These are phyloP conservation scores for Acanthisitta chloris DNA, from an alignment of 2,113 vertebrate genomes.

Conservation along the genomic window DNA sequence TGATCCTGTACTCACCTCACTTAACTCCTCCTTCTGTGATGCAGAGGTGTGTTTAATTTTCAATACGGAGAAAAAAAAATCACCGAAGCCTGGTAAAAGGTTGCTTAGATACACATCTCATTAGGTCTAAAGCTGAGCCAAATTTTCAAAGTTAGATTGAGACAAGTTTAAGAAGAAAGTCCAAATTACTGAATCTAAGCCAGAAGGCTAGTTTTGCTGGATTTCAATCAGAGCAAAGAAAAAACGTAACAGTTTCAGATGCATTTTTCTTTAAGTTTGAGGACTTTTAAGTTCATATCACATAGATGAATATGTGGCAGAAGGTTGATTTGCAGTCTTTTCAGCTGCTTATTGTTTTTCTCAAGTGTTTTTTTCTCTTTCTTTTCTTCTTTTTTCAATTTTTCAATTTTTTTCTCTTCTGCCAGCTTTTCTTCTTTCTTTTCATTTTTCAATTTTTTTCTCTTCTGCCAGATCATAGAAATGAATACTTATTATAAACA, in stretches of 20 bases:
- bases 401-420: too few relatives aligned
- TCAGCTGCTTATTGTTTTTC: background rate
- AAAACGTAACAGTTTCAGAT: background rate
- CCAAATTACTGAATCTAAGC: background rate
- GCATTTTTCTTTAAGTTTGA: background rate
- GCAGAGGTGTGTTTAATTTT: background rate
- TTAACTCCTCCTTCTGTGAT: rapidly evolving
- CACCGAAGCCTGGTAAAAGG: background rate
- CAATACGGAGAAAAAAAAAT: background rate
- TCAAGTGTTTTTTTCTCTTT: background rate
- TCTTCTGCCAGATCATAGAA: background rate
- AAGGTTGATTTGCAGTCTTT: background rate
- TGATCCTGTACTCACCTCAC: background rate
- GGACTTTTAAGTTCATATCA: background rate
- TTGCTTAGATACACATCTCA: background rate
- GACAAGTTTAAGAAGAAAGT: background rate
- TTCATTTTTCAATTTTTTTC: background rate
- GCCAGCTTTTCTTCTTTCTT: background rate
- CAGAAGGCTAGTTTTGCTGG: background rate
- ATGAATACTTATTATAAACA: slow-evolving; percentile 47
- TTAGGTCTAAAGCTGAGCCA: background rate
- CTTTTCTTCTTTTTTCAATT: background rate
- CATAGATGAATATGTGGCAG: background rate
- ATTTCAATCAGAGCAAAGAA: background rate
- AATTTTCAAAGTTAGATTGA: background rate